phyloP scores from a whole-genome alignment of 92 coral and sea anemone species.

The Nematostella vectensis region DNA sequence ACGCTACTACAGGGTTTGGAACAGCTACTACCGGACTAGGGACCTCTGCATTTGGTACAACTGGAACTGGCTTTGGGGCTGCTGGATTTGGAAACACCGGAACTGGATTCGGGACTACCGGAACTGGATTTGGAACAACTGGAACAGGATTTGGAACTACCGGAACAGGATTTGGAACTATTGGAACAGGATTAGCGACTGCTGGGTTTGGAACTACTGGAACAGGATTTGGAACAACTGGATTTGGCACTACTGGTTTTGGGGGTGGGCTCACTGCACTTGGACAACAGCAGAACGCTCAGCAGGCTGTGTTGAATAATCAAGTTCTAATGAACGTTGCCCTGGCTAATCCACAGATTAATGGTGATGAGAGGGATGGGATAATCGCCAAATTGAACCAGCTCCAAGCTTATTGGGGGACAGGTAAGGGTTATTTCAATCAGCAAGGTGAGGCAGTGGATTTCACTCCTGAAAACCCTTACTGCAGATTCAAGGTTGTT shows the following conservation, averaged over 20 bases:
- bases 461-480: constrained; percentile 84
- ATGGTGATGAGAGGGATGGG: constrained; percentile 95
- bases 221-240: constrained; percentile 12
- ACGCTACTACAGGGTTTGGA: constrained; percentile 24
- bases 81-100: constrained; percentile 31
- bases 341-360: constrained; percentile 79
- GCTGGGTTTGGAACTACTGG: constrained; percentile 32
- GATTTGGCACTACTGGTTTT: not conserved
- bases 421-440: constrained; percentile 84
- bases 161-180: constrained; percentile 29
- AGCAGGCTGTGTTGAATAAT: not conserved
- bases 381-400: constrained; percentile 92
- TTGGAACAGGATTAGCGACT: constrained; percentile 13
- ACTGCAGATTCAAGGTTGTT: constrained; percentile 89
- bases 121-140: constrained; percentile 13
- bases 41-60: constrained; percentile 30
- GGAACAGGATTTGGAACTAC: constrained; percentile 52
- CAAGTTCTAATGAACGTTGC: constrained; percentile 54
- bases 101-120: constrained; percentile 10
- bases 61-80: constrained; percentile 12
- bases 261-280: not conserved
- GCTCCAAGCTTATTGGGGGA: constrained; percentile 92
- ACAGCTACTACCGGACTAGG: constrained; percentile 46
- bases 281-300: not conserved
- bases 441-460: constrained; percentile 68